Base-by-base conservation (phyloP, 1,140 invertebrate species). In the Drosophila funebris region DNA sequence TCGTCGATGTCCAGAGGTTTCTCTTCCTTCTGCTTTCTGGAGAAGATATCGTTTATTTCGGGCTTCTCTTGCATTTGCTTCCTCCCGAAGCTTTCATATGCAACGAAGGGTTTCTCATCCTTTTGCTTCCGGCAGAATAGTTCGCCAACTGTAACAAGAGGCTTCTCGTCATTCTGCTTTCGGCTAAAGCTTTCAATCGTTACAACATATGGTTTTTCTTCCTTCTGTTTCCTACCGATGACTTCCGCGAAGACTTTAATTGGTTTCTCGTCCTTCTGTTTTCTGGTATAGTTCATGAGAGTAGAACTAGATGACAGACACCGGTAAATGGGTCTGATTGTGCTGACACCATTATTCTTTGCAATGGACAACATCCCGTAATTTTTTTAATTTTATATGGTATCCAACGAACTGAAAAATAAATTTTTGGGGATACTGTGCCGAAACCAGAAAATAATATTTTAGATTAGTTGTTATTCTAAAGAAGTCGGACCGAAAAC, bases 351-450 rank as follows among this genome's bases (percentile, higher is more conserved):
- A 7, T 33, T 56, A 3, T 1, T 24, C 4, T 48, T 63, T 1
- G 36, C 37, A 22, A 53, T 11, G 8, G 61, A 53, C 11, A 63
- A 36, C 16, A 63, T 43, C n/a, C 22, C 31, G 2, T 16, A 29
- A 44, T 36, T 66, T 13, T 46, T 52, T 4, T 0, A 41, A 27
- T n/a, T n/a, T n/a, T n/a, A n/a, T 4, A 8, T 7, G 2, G 4
- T 16, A 16, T 7, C n/a, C n/a, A 5, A 44, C 9, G n/a, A 24
- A 54, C 39, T 20, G 7, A 62, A 39, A 52, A 52, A 27, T 3
- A 48, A 22, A 7, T 24, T 50, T 36, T 33, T 58, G 37, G 24
- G 24, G 24, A 27, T 4, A 1, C 29, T 31, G 9, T 8, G 11
- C 13, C 9, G 29, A 52, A 62, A 33, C 14, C 27, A 20, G 14